Percentiles rank a stretch among this genome's conserved stretches.
Evolutionary conservation across 2,888 invertebrate genomes (phyloP).

Genomic region (Tenthredo livida): DNA sequence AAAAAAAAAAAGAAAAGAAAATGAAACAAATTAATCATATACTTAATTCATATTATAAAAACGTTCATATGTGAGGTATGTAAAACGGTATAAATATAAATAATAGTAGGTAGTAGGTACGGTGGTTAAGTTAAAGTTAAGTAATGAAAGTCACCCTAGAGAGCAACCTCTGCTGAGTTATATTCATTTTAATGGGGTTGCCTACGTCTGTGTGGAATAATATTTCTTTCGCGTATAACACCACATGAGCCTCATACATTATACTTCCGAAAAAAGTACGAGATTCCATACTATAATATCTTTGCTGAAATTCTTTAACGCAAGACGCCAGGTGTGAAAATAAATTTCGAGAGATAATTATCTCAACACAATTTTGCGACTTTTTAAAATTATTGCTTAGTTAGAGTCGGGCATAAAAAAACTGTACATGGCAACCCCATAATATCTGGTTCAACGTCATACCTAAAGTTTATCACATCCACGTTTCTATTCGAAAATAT

Average conservation of each 20-base stretch:
- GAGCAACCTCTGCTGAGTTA: conserved; percentile 71
- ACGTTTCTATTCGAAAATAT: conserved; percentile 35
- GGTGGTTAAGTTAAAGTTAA: conserved; percentile 69
- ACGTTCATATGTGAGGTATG: conserved; percentile 68
- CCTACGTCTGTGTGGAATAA: not conserved
- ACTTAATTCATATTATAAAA: conserved; percentile 35
- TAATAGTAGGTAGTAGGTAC: conserved; percentile 73
- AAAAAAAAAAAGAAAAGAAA: not conserved
- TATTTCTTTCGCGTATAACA: not conserved
- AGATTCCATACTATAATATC: conserved; percentile 12
- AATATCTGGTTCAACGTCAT: conserved; percentile 22
- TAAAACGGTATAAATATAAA: conserved; percentile 69
- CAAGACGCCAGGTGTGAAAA: conserved; percentile 13
- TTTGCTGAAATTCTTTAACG: not conserved
- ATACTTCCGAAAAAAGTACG: conserved; percentile 8
- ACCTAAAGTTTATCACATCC: conserved; percentile 43
- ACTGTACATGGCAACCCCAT: conserved; percentile 40
- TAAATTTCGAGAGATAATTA: conserved; percentile 5
- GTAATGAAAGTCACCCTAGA: conserved; percentile 63
- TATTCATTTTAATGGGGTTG: conserved; percentile 61
- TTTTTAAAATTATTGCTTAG: conserved; percentile 8
- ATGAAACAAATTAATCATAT: conserved; percentile 19
- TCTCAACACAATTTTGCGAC: not conserved
- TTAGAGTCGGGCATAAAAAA: not conserved
- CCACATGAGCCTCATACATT: not conserved